These are phyloP conservation scores for Scartelaos histophorus DNA, from an alignment of 2,113 vertebrate genomes.

Conservation along the genomic window DNA sequence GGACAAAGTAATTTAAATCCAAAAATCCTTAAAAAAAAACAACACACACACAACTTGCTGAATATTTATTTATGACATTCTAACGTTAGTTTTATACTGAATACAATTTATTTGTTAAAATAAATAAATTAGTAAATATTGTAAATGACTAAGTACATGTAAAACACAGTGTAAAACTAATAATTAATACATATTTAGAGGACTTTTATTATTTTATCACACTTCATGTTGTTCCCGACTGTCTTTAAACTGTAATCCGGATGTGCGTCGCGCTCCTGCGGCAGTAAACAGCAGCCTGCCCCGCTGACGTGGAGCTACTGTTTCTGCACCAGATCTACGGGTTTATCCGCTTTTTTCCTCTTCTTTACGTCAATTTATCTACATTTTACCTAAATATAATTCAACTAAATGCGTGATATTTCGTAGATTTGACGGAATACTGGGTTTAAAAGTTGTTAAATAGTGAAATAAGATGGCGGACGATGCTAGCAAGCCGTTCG, in stretches of 20 bases:
- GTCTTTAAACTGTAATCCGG: conserved; percentile 36
- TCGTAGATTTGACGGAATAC: neutral
- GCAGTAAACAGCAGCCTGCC: conserved; percentile 64
- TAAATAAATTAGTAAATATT: neutral
- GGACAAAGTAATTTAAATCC: too few species aligned
- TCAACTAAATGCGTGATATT: neutral
- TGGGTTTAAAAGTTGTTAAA: neutral
- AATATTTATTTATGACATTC: too few species aligned
- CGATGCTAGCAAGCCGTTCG: conserved; percentile 79
- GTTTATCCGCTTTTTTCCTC: neutral
- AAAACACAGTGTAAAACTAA: too few species aligned
- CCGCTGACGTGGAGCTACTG: conserved; percentile 62
- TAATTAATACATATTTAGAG: too few species aligned
- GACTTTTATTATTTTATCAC: neutral
- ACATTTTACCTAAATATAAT: accelerated
- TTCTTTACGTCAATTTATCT: neutral
- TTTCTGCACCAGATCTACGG: neutral
- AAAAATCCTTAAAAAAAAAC: too few species aligned
- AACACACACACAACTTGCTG: too few species aligned
- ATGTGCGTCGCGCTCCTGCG: conserved; percentile 23
- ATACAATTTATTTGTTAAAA: neutral
- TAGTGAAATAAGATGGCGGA: conserved; percentile 60
- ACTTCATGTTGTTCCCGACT: neutral
- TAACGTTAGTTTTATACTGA: too few species aligned
- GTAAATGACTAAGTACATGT: too few species aligned